Conservation (phyloP, 2,113 vertebrate species). For the Neofelis nebulosa region DNA sequence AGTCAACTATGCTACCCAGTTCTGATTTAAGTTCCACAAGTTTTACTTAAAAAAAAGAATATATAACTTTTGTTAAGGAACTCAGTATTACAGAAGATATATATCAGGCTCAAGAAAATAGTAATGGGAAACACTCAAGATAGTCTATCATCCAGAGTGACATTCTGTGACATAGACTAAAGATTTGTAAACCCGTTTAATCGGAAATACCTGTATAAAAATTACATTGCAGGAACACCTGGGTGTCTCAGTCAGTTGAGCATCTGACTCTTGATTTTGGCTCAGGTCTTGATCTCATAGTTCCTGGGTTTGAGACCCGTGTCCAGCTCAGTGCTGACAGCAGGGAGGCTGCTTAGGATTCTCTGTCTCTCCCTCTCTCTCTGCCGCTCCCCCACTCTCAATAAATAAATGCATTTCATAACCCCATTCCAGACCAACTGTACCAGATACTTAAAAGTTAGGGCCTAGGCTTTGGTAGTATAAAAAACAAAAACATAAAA, state of each 20-base stretch:
- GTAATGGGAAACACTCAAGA: neutral
- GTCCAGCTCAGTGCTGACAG: too few relatives aligned
- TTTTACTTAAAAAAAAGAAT: neutral
- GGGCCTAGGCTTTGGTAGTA: neutral
- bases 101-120: neutral
- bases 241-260: too few relatives aligned
- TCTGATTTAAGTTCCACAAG: neutral
- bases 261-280: too few relatives aligned
- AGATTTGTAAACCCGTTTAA: neutral
- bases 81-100: neutral
- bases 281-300: too few relatives aligned
- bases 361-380: too few relatives aligned
- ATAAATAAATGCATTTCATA: neutral
- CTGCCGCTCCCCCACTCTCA: too few relatives aligned
- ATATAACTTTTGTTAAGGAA: neutral
- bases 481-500: neutral
- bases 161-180: neutral
- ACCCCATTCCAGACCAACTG: neutral
- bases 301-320: too few relatives aligned
- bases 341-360: too few relatives aligned
- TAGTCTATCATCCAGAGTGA: neutral
- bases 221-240: neutral
- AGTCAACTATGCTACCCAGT: neutral
- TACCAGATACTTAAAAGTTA: neutral
- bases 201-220: conserved; percentile 30